Evolutionary conservation across 2,113 vertebrate genomes (phyloP).

Genomic region (Felis chaus): DNA sequence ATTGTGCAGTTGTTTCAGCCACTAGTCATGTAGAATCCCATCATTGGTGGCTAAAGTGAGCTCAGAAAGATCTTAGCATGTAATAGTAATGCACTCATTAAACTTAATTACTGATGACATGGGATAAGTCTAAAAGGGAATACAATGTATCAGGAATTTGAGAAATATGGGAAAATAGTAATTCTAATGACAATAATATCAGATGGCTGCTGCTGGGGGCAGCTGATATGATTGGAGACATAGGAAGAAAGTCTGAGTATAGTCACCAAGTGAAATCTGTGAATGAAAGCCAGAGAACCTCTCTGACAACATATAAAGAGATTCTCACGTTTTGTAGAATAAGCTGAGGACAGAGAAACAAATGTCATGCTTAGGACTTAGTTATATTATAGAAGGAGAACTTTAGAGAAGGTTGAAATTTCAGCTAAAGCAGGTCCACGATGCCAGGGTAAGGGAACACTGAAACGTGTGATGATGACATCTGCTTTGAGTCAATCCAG

Average conservation of each 20-base stretch:
- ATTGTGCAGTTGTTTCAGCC: background rate
- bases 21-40: background rate
- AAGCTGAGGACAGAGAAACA: background rate
- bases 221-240: background rate
- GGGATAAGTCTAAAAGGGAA: background rate
- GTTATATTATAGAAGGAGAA: background rate
- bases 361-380: background rate
- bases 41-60: background rate
- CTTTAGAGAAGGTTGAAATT: background rate
- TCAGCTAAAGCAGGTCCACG: background rate
- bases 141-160: background rate
- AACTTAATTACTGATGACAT: background rate
- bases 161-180: background rate
- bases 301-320: background rate
- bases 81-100: background rate
- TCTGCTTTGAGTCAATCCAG: background rate
- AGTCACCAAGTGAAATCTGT: background rate
- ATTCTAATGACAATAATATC: background rate
- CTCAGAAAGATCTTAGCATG: background rate
- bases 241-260: background rate
- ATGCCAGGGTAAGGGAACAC: too few species aligned
- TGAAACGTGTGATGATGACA: background rate
- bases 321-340: background rate
- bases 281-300: background rate
- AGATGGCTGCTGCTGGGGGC: background rate